These are phyloP conservation scores for Xiphias gladius DNA, from an alignment of 2,113 vertebrate species.

Conservation along the genomic window DNA sequence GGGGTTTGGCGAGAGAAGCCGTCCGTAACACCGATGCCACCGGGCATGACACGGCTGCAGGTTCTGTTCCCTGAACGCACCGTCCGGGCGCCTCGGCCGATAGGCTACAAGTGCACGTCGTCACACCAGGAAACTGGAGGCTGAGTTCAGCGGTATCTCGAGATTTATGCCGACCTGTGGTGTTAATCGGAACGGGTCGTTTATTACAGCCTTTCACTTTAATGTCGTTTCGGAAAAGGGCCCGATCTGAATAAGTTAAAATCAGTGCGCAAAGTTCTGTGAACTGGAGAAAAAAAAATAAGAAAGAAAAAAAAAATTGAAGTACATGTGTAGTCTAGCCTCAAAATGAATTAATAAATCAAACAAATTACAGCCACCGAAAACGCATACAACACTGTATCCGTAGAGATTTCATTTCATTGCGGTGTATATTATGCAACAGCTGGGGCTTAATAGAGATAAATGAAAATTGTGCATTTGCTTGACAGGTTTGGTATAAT, in stretches of 20 bases:
- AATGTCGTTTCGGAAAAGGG: not conserved
- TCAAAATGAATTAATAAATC: not conserved
- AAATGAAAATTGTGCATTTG: not conserved
- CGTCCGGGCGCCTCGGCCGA: conserved; percentile 28
- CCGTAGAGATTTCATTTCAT: not conserved
- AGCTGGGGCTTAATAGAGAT: not conserved
- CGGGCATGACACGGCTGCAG: no score
- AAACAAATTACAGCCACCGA: not conserved
- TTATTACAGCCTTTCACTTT: not conserved
- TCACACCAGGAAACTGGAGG: conserved; percentile 57
- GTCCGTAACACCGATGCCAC: no score
- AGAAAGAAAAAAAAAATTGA: no score
- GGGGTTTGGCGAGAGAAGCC: no score
- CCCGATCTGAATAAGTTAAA: not conserved
- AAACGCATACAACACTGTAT: not conserved
- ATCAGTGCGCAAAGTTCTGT: not conserved
- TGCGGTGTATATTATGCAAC: not conserved
- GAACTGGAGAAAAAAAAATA: not conserved
- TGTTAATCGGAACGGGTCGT: not conserved
- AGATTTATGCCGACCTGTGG: not conserved
- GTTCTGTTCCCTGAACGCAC: conserved; percentile 44
- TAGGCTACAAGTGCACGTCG: conserved; percentile 36
- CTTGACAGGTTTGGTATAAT: not conserved
- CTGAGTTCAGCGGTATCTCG: conserved; percentile 4
- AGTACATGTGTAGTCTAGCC: not conserved